Base-by-base conservation (phyloP, 2,113 vertebrate species). In the Pachypanchax playfairii region DNA sequence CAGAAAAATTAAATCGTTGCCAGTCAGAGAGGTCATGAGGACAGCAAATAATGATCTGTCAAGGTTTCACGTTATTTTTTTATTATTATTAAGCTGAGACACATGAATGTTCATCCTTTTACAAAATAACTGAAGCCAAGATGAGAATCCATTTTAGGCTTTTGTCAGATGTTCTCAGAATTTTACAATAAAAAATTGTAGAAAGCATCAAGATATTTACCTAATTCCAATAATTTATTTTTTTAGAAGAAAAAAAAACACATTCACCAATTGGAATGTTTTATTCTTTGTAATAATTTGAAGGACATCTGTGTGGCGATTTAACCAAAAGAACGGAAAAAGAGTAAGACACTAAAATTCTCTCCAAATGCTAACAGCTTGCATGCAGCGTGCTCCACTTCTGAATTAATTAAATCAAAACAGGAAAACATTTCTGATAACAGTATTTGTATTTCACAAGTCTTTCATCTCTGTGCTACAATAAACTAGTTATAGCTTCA, bases 381-480 rank as follows among this genome's bases (percentile, higher is more conserved):
- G 31, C 53, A 52, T 51, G 61, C 49, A 53, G 51, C 1, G 14
- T 25, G 25, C 68, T 59, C 31, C 56, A 80, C 52, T 67, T 65
- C 61, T 39, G 25, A 49, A 62, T 75, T 70, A 66, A 82, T 70
- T 80, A 31, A 78, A 78, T 71, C 56, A 75, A 58, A 54, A 75
- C 14, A 53, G 70, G 31, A 73, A 73, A 70, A 50, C 25, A 57
- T 50, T 26, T 55, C 24, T 61, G 61, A 70, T 67, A 56, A 76
- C 55, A 39, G 20, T 33, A 29, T 58, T 44, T 76, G 65, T 58
- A 56, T 60, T 74, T 65, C 36, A 62, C 68, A 59, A 57, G 47
- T 46, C 35, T 60, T 57, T 67, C 75, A 54, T 61, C 69, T 60
- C 61, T 65, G 24, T n/a, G 44, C 48, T 61, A 79, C 64, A 65